These are phyloP conservation scores for Rallus limicola DNA, from an alignment of 2,113 vertebrate genomes.

Conservation along the genomic window DNA sequence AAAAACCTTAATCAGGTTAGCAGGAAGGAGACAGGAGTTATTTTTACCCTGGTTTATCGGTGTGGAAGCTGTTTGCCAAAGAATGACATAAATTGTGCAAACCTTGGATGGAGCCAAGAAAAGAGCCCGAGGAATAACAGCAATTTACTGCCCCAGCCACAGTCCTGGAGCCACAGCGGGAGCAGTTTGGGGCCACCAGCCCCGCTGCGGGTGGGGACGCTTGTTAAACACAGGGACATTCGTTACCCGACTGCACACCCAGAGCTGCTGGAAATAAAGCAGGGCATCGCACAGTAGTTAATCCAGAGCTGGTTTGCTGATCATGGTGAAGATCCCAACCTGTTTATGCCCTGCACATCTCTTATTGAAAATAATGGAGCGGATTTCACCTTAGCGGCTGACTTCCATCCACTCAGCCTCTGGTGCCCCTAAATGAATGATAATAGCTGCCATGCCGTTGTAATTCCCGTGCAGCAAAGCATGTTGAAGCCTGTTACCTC, in stretches of 20 bases:
- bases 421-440: neutral
- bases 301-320: neutral
- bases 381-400: neutral
- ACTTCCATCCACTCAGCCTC: neutral
- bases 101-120: neutral
- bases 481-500: constrained; percentile 3
- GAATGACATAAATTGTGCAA: neutral
- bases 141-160: neutral
- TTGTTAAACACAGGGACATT: neutral
- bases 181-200: neutral
- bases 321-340: neutral
- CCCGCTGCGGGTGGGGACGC: neutral
- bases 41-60: neutral
- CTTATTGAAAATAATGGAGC: neutral
- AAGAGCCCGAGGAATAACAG: neutral
- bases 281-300: neutral
- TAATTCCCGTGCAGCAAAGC: constrained; percentile 28
- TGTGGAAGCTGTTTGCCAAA: constrained; percentile 16
- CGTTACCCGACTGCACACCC: neutral
- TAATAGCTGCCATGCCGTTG: neutral
- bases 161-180: rapidly evolving
- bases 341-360: neutral
- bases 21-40: neutral
- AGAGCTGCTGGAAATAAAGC: neutral
- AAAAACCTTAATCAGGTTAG: neutral